Evolutionary conservation across 2,113 vertebrate species (phyloP).

Genomic region (Melanerpes formicivorus): DNA sequence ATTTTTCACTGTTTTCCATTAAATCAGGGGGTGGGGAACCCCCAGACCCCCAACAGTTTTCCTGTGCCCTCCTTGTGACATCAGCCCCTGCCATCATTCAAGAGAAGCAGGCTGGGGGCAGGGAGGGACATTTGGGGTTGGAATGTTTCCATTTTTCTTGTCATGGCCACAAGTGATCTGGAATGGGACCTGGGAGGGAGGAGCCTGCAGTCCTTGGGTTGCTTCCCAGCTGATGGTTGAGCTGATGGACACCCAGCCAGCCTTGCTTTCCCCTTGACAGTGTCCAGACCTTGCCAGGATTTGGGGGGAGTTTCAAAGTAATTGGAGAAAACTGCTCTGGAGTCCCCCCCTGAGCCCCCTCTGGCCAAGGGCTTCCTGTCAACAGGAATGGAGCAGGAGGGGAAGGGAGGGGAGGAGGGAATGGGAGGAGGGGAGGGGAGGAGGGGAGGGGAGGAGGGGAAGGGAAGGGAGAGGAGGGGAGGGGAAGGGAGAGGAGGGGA

Average conservation of each 20-base stretch:
- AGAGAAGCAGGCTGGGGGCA: neutral
- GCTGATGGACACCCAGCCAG: neutral
- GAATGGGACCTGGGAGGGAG: neutral
- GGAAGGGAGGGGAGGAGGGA: too few species aligned
- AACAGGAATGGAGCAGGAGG: neutral
- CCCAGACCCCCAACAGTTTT: neutral
- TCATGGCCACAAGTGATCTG: neutral
- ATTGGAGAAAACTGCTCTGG: neutral
- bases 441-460: neutral
- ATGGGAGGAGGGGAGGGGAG: neutral
- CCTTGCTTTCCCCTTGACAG: neutral
- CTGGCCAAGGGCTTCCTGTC: neutral
- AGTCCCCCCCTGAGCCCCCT: neutral
- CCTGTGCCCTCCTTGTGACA: neutral
- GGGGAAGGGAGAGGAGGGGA: too few species aligned
- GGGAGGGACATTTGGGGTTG: neutral
- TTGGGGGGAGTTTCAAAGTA: neutral
- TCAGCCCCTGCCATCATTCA: neutral
- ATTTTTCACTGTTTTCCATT: neutral
- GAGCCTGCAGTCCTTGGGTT: neutral
- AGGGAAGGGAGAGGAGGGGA: too few species aligned
- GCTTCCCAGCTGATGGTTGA: neutral
- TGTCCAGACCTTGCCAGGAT: neutral
- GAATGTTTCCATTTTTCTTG: conserved; percentile 26
- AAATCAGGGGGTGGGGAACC: neutral